Evolutionary conservation across 1,140 invertebrate species (phyloP).

Genomic region (Coenobita brevimanus): DNA sequence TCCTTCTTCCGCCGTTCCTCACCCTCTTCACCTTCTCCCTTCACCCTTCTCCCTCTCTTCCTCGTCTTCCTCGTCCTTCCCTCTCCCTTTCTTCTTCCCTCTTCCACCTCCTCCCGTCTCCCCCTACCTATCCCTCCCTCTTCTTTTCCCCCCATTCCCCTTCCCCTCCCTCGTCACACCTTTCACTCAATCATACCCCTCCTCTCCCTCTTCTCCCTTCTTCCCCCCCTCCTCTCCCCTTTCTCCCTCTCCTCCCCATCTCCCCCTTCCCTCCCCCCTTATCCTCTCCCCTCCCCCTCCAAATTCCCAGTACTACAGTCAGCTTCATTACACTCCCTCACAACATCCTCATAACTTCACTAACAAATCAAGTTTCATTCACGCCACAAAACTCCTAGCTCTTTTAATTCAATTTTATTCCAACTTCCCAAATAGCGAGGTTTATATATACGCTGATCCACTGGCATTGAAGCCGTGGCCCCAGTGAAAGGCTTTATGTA

Average conservation of each 20-base stretch:
- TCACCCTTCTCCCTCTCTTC: background rate
- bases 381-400: too few relatives aligned
- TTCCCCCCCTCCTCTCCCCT: background rate
- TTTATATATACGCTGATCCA: too few relatives aligned
- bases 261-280: background rate
- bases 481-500: too few relatives aligned
- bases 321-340: background rate
- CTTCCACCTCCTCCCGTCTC: background rate
- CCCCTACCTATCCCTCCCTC: background rate
- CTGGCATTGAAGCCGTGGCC: too few relatives aligned
- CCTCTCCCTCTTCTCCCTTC: background rate
- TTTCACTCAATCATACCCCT: too few relatives aligned
- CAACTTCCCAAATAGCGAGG: too few relatives aligned
- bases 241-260: background rate
- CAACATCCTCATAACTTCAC: background rate
- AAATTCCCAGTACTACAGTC: background rate
- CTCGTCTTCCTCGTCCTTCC: background rate
- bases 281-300: background rate
- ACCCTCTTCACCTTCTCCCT: too few relatives aligned
- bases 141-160: conserved; percentile 1
- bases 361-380: too few relatives aligned
- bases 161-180: background rate
- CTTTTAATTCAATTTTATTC: too few relatives aligned
- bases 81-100: background rate
- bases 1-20: too few relatives aligned